Base-by-base conservation (phyloP, 2,113 vertebrate genomes). In the Planiliza haematocheilus region DNA sequence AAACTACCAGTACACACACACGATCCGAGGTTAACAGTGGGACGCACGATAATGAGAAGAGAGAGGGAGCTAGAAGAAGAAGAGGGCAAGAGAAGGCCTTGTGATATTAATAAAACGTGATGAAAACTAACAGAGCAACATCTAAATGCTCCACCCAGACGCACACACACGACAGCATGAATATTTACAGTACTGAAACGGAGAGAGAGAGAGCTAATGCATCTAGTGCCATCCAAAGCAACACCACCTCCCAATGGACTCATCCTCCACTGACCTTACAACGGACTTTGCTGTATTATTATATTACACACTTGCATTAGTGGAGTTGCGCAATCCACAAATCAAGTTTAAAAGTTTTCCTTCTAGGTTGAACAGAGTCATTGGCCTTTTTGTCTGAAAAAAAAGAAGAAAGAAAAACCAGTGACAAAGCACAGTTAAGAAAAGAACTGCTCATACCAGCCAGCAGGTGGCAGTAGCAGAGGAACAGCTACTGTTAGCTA, bases 1-100 rank as follows among this genome's bases (percentile, higher is more conserved):
- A 91, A 90, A 91, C 81, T 89, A 89, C 89, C 74, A 87, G 81
- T 18, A 14, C 13, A 7, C 56, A 36, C 37, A 72, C 49, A 30
- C 24, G n/a, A n/a, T n/a, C n/a, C n/a, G n/a, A n/a, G n/a, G 65
- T 53, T 55, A n/a, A 41, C 55, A 18, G 12, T 38, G 17, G 60
- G 20, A 7, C 12, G 7, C 41, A 18, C 20, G 55, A 46, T 30
- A 21, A 55, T 7, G 1, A 10, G 34, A 36, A 21, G 49, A 7
- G 14, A 30, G 43, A 20, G 7, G 16, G 16, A 20, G 57, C 11
- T 20, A 34, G 17, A 42, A 36, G 16, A 4, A 20, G 8, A 7
- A 21, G 39, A 39, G 6, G 14, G 10, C 20, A 12, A 30, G 8
- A 13, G 10, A 12, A 20, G 36, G 14, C n/a, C 12, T 42, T 30